A percentile compares a stretch with the other conserved stretches of the same genome.
phyloP scores from a whole-genome alignment of 2,113 vertebrate genomes.

The Silurus glanis region DNA sequence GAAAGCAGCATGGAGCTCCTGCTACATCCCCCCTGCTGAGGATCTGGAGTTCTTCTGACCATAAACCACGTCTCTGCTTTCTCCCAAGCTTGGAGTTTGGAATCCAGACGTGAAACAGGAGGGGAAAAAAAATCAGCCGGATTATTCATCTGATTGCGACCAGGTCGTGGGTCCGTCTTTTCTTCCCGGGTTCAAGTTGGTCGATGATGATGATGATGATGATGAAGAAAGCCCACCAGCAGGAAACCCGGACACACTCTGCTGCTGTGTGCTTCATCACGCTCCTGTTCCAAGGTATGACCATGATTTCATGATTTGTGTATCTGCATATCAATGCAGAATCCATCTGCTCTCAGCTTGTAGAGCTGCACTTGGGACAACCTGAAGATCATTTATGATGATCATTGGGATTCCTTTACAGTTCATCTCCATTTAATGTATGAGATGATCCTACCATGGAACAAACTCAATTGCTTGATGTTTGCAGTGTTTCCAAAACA shows the following conservation, averaged over 20 bases:
- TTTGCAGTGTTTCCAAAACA: not conserved
- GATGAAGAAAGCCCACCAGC: not conserved
- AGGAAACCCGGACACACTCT: not conserved
- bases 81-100: no score
- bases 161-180: not conserved
- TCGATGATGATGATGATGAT: conserved; percentile 15
- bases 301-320: not conserved
- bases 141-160: not conserved
- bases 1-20: not conserved
- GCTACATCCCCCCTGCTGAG: not conserved
- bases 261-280: conserved; percentile 8
- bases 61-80: not conserved
- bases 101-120: not conserved
- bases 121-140: not conserved
- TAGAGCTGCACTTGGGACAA: not conserved
- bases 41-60: not conserved
- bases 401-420: not conserved
- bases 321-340: not conserved
- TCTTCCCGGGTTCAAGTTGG: not conserved
- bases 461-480: not conserved
- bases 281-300: conserved; percentile 28
- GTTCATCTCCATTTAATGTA: no score
- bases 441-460: not conserved
- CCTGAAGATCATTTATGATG: not conserved
- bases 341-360: not conserved